Evolutionary conservation across 2,888 invertebrate species (phyloP), one percentile per base, ranked within the genome.

Genomic region (Ennomos fuscantarius): DNA sequence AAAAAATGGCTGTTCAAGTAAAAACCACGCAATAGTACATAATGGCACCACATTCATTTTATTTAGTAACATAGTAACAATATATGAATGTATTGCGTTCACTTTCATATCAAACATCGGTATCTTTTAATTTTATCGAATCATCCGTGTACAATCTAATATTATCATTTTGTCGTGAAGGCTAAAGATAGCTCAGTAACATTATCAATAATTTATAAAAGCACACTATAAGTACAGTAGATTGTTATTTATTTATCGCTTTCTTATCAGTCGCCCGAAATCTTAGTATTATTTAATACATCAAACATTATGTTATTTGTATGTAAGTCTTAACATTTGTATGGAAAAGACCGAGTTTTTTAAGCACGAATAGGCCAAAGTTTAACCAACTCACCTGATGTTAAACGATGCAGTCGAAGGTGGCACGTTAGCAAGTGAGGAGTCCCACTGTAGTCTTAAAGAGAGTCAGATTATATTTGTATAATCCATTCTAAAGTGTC

Each of bases 181-280:
- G 65, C 65, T 62, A 60, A 54, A 67, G 65, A 67, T 65, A 65
- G 55, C 55, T 36, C 39, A 45, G 46, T 55, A 37, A 44, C 55
- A 44, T 57, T 56, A 55, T 36, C 46, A 57, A 57, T 58, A 56
- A 45, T 33, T n/a, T 34, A 45, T 46, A 50, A 55, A 60, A 57
- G 63, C 48, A 62, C 57, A 59, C 59, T 57, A 57, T 57, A 58
- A 53, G 55, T 56, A 12, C 43, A 48, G 52, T 45, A 41, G 13
- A 39, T 60, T 55, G 49, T 43, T 49, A 54, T 49, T 60, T 47
- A 59, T 63, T 58, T 65, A 45, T 15, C 50, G 58, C 60, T 63
- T 63, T 54, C 60, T 72, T 70, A 75, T 73, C 75, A 10, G 41
- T 50, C 47, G 32, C 54, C 51, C 31, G 53, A 65, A 68, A 67